A percentile compares a stretch with the other conserved stretches of the same genome.
phyloP scores from a whole-genome alignment of 2,797 vertebrate genomes.

The Morus bassanus region DNA sequence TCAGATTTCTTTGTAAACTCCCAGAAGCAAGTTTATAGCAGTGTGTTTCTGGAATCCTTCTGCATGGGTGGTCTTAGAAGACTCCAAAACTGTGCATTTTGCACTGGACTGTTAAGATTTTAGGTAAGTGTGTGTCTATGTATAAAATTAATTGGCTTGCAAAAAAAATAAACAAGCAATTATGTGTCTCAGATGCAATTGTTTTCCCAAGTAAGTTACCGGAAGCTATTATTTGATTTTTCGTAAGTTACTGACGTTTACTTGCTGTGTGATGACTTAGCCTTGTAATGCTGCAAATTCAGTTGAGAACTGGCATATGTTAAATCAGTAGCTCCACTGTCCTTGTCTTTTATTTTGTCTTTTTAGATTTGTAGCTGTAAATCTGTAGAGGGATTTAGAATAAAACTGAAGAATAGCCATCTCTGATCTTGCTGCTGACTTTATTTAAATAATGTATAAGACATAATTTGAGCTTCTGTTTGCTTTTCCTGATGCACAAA shows the following conservation, averaged over 20 bases:
- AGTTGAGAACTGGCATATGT: not conserved
- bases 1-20: slow-evolving; percentile 7
- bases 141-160: not conserved
- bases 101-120: not conserved
- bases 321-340: not conserved
- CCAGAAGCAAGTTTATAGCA: not conserved
- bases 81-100: not conserved
- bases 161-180: not conserved
- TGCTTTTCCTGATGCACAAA: not conserved
- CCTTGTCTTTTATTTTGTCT: not conserved
- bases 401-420: not conserved
- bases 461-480: not conserved
- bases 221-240: not conserved
- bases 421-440: not conserved
- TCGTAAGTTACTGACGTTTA: not conserved
- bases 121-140: not conserved
- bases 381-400: not conserved
- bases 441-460: not conserved
- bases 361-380: not conserved
- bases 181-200: not conserved
- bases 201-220: not conserved
- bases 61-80: not conserved
- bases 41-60: not conserved
- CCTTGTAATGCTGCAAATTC: not conserved
- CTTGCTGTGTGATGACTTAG: not conserved